These are phyloP conservation scores for Stichodactyla helianthus DNA, from an alignment of 64 coral and sea anemone genomes.

Conservation along the genomic window DNA sequence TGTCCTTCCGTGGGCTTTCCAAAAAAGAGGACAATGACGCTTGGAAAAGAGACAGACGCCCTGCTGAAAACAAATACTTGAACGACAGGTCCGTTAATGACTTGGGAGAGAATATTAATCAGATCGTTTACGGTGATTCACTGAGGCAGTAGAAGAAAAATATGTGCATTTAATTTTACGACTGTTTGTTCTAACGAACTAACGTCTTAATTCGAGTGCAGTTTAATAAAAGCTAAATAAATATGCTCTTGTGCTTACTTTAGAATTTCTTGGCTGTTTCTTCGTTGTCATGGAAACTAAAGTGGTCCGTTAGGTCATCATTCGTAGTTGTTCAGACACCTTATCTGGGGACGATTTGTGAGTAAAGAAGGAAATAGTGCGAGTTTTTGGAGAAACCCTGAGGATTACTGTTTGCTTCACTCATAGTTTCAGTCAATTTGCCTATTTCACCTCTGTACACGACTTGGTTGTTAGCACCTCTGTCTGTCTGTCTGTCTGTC, in stretches of 20 bases:
- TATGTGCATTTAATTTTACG: neutral
- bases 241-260: neutral
- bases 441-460: too few relatives aligned
- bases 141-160: too few relatives aligned
- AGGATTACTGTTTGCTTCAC: too few relatives aligned
- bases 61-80: neutral
- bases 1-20: neutral
- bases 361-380: too few relatives aligned
- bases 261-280: neutral
- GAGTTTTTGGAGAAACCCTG: too few relatives aligned
- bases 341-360: neutral
- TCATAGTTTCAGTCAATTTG: too few relatives aligned
- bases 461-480: too few relatives aligned
- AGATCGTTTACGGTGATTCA: neutral
- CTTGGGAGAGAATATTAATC: neutral
- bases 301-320: neutral
- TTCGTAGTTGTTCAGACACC: neutral
- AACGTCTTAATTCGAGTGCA: neutral
- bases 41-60: neutral
- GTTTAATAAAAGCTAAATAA: neutral
- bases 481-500: too few relatives aligned
- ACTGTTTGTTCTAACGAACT: neutral
- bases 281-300: neutral
- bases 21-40: neutral
- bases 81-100: neutral